These are phyloP conservation scores for Lasiurus cinereus DNA, from an alignment of 2,113 vertebrate species.

Conservation along the genomic window DNA sequence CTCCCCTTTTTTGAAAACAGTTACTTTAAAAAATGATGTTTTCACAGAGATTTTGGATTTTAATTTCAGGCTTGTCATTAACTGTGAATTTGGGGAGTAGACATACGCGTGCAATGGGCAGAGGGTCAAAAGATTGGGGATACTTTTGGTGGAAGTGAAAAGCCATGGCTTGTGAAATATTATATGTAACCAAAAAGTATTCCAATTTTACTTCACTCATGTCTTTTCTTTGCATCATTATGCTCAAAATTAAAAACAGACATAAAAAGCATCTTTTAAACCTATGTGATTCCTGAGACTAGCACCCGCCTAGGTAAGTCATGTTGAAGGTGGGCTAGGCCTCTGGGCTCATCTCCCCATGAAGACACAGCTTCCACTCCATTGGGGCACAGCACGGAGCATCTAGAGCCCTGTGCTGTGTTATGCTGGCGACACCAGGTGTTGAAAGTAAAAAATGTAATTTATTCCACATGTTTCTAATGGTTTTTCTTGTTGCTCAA, in stretches of 20 bases:
- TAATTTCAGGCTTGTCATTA: background rate
- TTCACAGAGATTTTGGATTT: background rate
- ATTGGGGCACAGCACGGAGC: conserved; percentile 49
- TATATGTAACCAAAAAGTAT: background rate
- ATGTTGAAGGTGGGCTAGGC: background rate
- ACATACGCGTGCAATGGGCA: accelerated
- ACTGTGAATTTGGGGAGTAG: background rate
- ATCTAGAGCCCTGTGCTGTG: conserved; percentile 1
- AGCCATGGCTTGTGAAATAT: background rate
- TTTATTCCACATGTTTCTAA: conserved; percentile 72
- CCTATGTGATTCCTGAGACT: background rate
- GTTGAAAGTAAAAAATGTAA: conserved; percentile 83
- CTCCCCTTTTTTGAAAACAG: background rate
- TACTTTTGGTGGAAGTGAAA: too few species aligned
- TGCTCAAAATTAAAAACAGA: background rate
- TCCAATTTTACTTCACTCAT: background rate
- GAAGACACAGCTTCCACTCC: conserved; percentile 14
- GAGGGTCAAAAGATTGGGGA: background rate
- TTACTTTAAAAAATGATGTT: background rate
- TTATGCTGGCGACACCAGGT: conserved; percentile 86
- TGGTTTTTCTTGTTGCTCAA: conserved; percentile 66
- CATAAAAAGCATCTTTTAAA: background rate
- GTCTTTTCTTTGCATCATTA: background rate
- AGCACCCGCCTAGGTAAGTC: background rate
- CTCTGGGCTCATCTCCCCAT: background rate